Evolutionary conservation across 2,797 vertebrate genomes (phyloP).

Genomic region (Siniperca undulata): DNA sequence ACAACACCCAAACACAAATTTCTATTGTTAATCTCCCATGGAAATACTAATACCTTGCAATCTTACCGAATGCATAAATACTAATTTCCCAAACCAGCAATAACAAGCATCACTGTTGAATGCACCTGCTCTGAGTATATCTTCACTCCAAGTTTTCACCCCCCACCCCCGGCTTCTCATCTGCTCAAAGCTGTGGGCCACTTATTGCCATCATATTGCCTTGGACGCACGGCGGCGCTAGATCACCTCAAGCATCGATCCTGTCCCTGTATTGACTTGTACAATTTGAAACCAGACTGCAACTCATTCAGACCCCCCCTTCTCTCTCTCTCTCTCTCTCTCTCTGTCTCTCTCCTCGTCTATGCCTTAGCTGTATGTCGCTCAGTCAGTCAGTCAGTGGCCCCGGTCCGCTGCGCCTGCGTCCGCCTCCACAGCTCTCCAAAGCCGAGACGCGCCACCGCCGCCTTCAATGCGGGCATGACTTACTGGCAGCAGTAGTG

Average conservation of each 20-base stretch:
- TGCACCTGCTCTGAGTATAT: constrained; percentile 18
- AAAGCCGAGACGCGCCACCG: constrained; percentile 74
- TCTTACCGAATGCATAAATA: background rate
- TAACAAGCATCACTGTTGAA: background rate
- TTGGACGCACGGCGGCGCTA: constrained; percentile 79
- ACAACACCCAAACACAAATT: background rate
- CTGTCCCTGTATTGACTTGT: constrained; percentile 61
- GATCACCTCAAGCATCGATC: constrained; percentile 63
- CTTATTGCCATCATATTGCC: constrained; percentile 17
- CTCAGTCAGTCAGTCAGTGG: constrained; percentile 68
- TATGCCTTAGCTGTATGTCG: constrained; percentile 57
- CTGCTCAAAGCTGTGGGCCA: background rate
- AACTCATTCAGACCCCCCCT: constrained; percentile 58
- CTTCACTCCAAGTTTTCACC: background rate
- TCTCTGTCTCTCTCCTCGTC: constrained; percentile 14
- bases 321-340: constrained; percentile 4
- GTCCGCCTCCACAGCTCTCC: constrained; percentile 73
- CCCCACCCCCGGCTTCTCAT: background rate
- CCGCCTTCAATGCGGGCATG: constrained; percentile 76
- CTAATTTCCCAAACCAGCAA: background rate
- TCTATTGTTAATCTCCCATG: background rate
- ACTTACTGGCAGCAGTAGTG: constrained; percentile 71
- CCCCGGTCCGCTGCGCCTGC: constrained; percentile 71
- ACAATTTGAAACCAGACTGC: constrained; percentile 68
- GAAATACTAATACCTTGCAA: background rate